Percentiles rank a stretch among this genome's conserved stretches.
These are phyloP conservation scores for Conistra vaccinii DNA, from an alignment of 2,888 invertebrate species.

Conservation along the genomic window DNA sequence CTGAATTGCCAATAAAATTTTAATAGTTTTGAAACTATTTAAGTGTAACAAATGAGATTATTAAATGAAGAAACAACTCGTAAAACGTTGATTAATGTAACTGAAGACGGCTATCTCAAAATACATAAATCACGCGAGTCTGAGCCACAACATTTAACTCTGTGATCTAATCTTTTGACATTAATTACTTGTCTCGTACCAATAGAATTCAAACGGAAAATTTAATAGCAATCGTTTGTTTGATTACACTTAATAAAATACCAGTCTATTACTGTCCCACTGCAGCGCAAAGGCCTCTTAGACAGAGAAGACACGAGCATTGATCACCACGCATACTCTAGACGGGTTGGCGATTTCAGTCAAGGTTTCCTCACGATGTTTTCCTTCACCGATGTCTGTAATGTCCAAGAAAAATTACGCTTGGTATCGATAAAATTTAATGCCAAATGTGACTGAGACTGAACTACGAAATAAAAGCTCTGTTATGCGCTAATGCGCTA, in stretches of 20 bases:
- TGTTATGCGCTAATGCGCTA: too few species aligned
- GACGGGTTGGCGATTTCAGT: neutral
- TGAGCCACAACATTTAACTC: slow-evolving; percentile 28
- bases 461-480: too few species aligned
- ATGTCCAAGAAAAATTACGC: slow-evolving; percentile 5
- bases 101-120: slow-evolving; percentile 17
- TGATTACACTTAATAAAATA: slow-evolving; percentile 6
- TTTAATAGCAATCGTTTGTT: slow-evolving; percentile 44
- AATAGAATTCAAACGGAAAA: slow-evolving; percentile 32
- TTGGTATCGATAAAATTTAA: slow-evolving; percentile 36
- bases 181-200: slow-evolving; percentile 41
- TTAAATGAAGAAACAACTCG: slow-evolving; percentile 21
- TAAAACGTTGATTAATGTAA: slow-evolving; percentile 45
- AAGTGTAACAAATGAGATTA: slow-evolving; percentile 15
- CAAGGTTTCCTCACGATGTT: neutral
- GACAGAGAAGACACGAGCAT: neutral
- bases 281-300: neutral
- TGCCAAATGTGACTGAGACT: slow-evolving; percentile 36
- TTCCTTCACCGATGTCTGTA: neutral
- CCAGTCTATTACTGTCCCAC: neutral
- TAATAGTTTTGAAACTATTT: neutral
- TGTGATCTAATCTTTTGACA: slow-evolving; percentile 44
- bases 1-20: neutral
- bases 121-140: slow-evolving; percentile 37
- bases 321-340: neutral